Conservation (phyloP, 1,140 invertebrate genomes). For the Rhagoletis zephyria region DNA sequence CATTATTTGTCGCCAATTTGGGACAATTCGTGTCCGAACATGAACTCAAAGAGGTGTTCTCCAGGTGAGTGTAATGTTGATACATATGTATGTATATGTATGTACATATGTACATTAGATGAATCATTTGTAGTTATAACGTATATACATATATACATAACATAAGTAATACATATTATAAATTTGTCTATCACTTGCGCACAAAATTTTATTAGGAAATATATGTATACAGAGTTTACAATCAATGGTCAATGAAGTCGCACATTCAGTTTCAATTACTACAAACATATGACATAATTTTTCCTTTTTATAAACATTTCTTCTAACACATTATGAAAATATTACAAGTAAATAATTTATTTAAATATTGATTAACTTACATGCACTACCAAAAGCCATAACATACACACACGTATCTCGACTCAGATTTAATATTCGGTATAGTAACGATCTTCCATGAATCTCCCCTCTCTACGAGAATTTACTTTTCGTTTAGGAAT, state of each 20-base stretch:
- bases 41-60: slow-evolving; percentile 97
- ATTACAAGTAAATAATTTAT: too few species aligned
- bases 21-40: slow-evolving; percentile 96
- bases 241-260: neutral
- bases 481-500: too few species aligned
- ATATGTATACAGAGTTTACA: neutral
- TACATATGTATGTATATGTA: neutral
- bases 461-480: too few species aligned
- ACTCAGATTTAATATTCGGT: too few species aligned
- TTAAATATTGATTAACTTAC: neutral
- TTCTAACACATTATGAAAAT: too few species aligned
- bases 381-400: neutral
- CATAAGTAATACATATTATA: neutral
- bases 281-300: too few species aligned
- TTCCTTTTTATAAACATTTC: too few species aligned
- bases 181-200: neutral
- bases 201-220: neutral
- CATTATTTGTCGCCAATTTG: slow-evolving; percentile 96
- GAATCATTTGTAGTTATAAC: too few species aligned
- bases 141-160: too few species aligned
- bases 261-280: neutral
- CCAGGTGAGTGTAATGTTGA: slow-evolving; percentile 81
- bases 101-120: too few species aligned
- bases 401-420: neutral
- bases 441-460: too few species aligned